Evolutionary conservation across 1,140 invertebrate species (phyloP), one percentile per base, ranked within the genome.

Genomic region (Dinothrombium tinctorium): DNA sequence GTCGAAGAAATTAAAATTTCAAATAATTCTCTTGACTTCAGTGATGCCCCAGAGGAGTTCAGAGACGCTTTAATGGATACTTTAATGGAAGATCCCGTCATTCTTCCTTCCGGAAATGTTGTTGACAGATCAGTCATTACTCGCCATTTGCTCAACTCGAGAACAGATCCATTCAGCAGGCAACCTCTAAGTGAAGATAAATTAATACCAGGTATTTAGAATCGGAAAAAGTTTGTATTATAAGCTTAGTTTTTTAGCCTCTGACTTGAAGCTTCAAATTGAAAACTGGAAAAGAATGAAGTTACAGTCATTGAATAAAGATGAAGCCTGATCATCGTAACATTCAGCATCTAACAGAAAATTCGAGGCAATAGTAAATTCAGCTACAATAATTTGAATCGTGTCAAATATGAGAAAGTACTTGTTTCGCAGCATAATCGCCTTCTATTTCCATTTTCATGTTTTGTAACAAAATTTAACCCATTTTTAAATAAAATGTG

Each of bases 31-130:
- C 79, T 86, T 57, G 67, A 79, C 37, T 59, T 83, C 12, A 65
- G 69, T 1, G 78, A 84, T 59, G 79, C 78, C 1, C 89, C 89
- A 1, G 86, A 94, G 1, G 81, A 92, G 52, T 95, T 81, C 60
- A 63, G 90, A 1, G 87, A 94, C 62, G 84, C 86, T 7, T 89
- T 95, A 50, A 89, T 94, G 77, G 84, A 76, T 22, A 87, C 80
- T 1, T 51, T 95, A 0, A 94, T 95, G 87, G 63, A 59, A 21
- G 86, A 95, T 62, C 89, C 89, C 1, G 87, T 95, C 0, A 69
- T 75, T 42, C 60, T 95, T 42, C 89, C 89, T 14, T 82, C 80
- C 21, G 89, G 83, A 0, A 75, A 76, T 24, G 76, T 73, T 9
- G 71, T 92, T 2, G 84, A 94, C 62, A 47, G 62, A 33, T 48